Evolutionary conservation across 2,888 invertebrate genomes (phyloP).

Genomic region (Metellina segmentata): DNA sequence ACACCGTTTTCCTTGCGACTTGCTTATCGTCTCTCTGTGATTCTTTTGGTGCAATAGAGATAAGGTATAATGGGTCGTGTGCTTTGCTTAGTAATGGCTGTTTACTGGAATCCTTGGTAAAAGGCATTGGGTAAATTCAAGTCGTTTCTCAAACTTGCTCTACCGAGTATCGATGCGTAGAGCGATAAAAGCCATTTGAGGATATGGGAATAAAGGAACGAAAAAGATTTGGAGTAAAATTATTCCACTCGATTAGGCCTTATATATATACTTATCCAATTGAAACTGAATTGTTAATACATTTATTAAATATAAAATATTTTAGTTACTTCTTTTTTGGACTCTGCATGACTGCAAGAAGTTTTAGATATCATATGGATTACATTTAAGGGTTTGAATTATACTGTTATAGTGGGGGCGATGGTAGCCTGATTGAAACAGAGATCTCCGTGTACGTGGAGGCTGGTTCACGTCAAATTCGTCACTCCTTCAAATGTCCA

Average conservation of each 20-base stretch:
- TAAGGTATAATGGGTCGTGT: slow-evolving; percentile 24
- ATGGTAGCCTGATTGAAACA: too few species aligned
- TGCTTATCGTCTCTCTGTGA: background rate
- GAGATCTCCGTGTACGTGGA: too few species aligned
- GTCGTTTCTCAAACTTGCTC: background rate
- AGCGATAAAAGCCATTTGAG: background rate
- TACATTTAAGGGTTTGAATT: too few species aligned
- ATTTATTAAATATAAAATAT: too few species aligned
- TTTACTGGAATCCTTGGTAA: slow-evolving; percentile 27
- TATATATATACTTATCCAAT: too few species aligned
- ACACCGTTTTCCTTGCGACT: background rate
- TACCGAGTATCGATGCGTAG: background rate
- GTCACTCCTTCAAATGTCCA: too few species aligned
- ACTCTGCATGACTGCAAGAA: too few species aligned
- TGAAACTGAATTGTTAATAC: too few species aligned
- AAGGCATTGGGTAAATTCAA: background rate
- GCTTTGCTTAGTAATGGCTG: slow-evolving; percentile 38
- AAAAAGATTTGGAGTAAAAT: background rate
- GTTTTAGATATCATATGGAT: too few species aligned
- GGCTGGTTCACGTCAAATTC: too few species aligned
- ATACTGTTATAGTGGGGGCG: too few species aligned
- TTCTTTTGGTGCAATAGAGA: slow-evolving; percentile 9
- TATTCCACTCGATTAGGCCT: background rate
- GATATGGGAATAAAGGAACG: background rate
- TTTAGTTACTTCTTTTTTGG: too few species aligned